Conservation (phyloP, 2,888 invertebrate genomes). For the Apodemia mormo region DNA sequence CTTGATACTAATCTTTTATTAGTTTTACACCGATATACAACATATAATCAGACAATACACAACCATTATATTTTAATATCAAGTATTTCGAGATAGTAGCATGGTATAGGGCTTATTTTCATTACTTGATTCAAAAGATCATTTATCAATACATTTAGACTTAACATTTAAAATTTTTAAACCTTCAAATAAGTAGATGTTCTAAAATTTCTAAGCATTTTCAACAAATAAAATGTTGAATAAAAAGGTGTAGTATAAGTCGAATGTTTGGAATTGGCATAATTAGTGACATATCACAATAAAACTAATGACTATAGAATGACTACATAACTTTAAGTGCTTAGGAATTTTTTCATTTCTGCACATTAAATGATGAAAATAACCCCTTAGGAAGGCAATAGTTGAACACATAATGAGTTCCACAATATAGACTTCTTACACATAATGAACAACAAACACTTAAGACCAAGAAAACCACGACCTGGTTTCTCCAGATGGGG, state of each 20-base stretch:
- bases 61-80: conserved; percentile 4
- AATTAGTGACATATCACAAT: neutral
- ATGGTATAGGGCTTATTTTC: neutral
- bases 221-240: too few species aligned
- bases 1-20: neutral
- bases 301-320: neutral
- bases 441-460: conserved; percentile 39
- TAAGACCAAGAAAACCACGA: conserved; percentile 83
- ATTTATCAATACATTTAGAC: too few species aligned
- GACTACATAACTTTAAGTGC: neutral
- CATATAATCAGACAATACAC: conserved; percentile 4
- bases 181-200: neutral
- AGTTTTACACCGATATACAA: conserved; percentile 3
- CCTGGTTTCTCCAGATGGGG: conserved; percentile 62
- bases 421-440: conserved; percentile 41
- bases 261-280: neutral
- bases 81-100: conserved; percentile 6
- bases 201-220: too few species aligned
- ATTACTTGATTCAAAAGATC: neutral
- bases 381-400: conserved; percentile 42
- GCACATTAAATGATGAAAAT: conserved; percentile 27
- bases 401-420: conserved; percentile 45
- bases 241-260: neutral
- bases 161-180: neutral
- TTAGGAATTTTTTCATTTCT: conserved; percentile 25